These are phyloP conservation scores for Lepidocolaptes lacrymiger DNA, from an alignment of 2,797 vertebrate species.

Conservation along the genomic window DNA sequence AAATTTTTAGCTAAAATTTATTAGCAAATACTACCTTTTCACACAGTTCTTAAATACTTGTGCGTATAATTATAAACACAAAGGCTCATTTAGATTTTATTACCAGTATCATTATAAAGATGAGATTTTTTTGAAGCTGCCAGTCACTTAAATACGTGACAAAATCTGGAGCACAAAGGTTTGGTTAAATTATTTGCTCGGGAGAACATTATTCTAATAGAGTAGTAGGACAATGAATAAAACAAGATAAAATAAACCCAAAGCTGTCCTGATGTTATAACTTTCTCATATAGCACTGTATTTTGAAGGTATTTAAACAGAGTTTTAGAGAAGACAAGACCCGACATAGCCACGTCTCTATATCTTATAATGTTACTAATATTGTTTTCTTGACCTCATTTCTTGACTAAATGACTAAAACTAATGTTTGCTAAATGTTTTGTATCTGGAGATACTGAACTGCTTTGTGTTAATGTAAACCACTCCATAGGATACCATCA, in stretches of 20 bases:
- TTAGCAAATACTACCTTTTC: fast-evolving
- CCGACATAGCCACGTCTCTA: background rate
- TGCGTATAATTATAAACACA: background rate
- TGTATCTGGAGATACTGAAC: background rate
- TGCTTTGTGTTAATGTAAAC: background rate
- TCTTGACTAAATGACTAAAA: background rate
- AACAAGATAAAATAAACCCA: background rate
- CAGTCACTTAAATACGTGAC: background rate
- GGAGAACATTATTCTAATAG: background rate
- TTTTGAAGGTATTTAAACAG: background rate
- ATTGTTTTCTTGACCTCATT: background rate
- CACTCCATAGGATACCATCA: background rate
- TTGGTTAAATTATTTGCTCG: background rate
- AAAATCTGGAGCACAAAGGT: background rate
- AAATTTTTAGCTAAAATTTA: background rate
- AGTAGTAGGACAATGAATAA: background rate
- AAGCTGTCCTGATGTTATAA: background rate
- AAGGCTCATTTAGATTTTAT: background rate
- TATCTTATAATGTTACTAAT: background rate
- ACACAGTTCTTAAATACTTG: background rate
- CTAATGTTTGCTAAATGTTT: background rate
- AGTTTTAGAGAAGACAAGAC: background rate
- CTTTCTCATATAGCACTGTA: background rate
- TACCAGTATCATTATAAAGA: background rate
- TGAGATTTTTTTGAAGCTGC: background rate